These are phyloP conservation scores for Forbesichthys agassizii DNA, from an alignment of 2,113 vertebrate species.

Conservation along the genomic window DNA sequence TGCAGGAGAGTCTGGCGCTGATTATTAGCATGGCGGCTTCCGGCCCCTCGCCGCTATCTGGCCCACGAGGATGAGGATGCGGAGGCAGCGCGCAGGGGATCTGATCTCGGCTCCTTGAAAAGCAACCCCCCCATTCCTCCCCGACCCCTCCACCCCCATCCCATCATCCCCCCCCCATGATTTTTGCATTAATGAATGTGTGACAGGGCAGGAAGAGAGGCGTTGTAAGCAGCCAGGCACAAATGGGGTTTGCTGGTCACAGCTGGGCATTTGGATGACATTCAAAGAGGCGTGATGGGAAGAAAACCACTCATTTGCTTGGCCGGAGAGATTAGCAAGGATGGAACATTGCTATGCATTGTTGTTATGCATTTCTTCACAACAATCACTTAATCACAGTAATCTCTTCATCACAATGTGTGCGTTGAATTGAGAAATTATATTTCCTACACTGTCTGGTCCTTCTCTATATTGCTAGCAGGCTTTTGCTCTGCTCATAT, in stretches of 20 bases:
- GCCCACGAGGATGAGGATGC: not conserved
- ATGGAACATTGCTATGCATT: not conserved
- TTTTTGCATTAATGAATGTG: conserved; percentile 29
- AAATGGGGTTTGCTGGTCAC: conserved; percentile 15
- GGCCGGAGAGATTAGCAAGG: not conserved
- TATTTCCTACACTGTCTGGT: conserved; percentile 1
- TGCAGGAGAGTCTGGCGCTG: conserved; percentile 25
- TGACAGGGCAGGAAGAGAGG: not conserved
- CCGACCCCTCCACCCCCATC: too few species aligned
- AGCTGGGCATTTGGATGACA: conserved; percentile 11
- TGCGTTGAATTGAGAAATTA: conserved; percentile 2
- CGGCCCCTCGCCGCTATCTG: conserved; percentile 31
- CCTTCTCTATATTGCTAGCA: not conserved
- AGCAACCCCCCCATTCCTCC: not conserved
- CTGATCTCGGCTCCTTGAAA: conserved; percentile 29
- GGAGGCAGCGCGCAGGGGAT: not conserved
- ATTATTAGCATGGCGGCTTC: conserved; percentile 26
- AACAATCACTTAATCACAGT: not conserved
- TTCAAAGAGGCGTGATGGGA: conserved; percentile 13
- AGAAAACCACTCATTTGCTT: not conserved
- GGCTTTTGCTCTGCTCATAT: conserved; percentile 16
- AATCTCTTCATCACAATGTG: not conserved
- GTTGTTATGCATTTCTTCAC: not conserved
- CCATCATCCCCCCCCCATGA: not conserved
- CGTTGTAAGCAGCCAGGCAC: not conserved